Evolutionary conservation across 2,888 invertebrate species (phyloP), one percentile per base, ranked within the genome.

Genomic region (Drepanosiphum platanoidis): DNA sequence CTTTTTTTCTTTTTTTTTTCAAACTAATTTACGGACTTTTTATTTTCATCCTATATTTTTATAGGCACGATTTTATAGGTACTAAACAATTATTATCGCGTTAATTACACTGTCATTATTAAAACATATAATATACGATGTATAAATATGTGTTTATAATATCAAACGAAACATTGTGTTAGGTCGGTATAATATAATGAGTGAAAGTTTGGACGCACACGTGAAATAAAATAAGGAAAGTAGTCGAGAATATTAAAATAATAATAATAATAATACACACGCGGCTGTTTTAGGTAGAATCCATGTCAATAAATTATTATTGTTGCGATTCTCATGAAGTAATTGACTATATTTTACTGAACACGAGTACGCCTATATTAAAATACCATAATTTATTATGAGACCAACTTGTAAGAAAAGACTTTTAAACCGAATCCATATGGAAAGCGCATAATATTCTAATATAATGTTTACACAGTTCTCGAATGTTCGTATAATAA

Each of bases 171-270:
- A 32, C 9, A 34, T 36, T 11, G 36, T 80, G 27, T 52, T 36
- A 18, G 36, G 52, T 52, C 11, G 18, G 34, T 46, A 39, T 52
- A 34, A 42, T 42, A 30, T 66, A 36, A 80, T 18, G 68, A 80
- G 80, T 58, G 80, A 80, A 80, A 80, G 80, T 70, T 18, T 52
- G 13, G n/a, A 66, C 22, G 15, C 32, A 13, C 13, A 30, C 46
- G 52, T 18, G 34, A 11, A 79, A 80, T 36, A 32, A 80, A 80
- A 34, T 52, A 36, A 80, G 34, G 70, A 80, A 80, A 70, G 80
- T 80, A 68, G n/a, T 79, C 66, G 42, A 30, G 30, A 64, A 42
- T 66, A 79, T 58, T 52, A 75, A 75, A n/a, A 79, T 79, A 66
- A 66, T 79, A 46, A 66, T 66, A n/a, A 79, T 79, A 66, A 66